Evolutionary conservation across 2,888 invertebrate genomes (phyloP), one percentile per base, ranked within the genome.

Genomic region (Dryocosmus kuriphilus): DNA sequence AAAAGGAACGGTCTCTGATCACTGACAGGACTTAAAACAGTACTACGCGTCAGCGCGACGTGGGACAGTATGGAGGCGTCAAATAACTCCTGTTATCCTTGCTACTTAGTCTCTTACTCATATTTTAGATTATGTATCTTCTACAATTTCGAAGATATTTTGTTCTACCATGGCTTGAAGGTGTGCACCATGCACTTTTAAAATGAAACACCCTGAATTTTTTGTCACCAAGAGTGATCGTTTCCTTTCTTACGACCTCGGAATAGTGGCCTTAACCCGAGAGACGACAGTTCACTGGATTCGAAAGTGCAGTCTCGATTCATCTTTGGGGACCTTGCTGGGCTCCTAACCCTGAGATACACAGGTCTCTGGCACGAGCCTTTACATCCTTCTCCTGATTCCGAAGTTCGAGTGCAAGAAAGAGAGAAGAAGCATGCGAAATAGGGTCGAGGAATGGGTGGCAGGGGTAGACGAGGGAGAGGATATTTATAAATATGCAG

Each of bases 401-500:
- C 32, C 32, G 30, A 71, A 30, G 51, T 51, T 35, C 35, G 74
- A 60, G 51, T 55, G 74, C 32, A 74, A 55, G 74, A 74, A 74
- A 55, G 57, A 32, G 35, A 74, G 55, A 57, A 55, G 38, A 57
- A 55, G 38, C 24, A 60, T 60, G 60, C 71, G 51, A 55, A 63
- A 74, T 74, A 35, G 35, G 62, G n/a, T 27, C 11, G 51, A 35
- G 7, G 46, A 41, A 62, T 30, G 38, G 60, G 46, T 65, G 27
- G 77, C 55, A 11, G 60, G 8, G 65, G 67, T 8, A 30, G 73
- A 60, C 62, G 55, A 74, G 80, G 74, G 78, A 55, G 74, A 83
- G 86, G 86, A 85, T 90, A 90, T 90, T 90, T 89, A 89, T 90
- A 90, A 89, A 88, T 88, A 88, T 86, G 85, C 83, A 84, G 79